A percentile compares a stretch with the other conserved stretches of the same genome.
Conservation (phyloP, 2,888 invertebrate species). For the Ecdyonurus torrentis region DNA sequence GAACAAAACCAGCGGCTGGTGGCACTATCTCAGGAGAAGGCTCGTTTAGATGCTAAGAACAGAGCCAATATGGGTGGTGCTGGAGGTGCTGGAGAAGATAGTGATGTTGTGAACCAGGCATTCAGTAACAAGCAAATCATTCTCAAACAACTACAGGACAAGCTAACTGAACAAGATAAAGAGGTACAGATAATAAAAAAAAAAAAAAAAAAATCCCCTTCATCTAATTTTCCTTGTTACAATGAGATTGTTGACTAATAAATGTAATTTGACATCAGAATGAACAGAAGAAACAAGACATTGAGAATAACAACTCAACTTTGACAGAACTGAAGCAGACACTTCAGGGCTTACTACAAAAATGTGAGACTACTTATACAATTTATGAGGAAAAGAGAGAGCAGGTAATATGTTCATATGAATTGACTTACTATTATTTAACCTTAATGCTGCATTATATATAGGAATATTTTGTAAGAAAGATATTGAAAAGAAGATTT, state of each 20-base stretch:
- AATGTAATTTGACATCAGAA: conserved; percentile 29
- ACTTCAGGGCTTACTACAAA: conserved; percentile 44
- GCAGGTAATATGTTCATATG: no score
- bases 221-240: conserved; percentile 5
- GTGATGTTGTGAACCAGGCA: conserved; percentile 39
- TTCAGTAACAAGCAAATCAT: conserved; percentile 49
- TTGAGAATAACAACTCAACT: conserved; percentile 63
- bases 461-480: no score
- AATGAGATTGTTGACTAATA: conserved; percentile 2
- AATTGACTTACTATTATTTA: no score
- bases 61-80: conserved; percentile 30
- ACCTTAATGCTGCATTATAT: no score
- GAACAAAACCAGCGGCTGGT: conserved; percentile 69
- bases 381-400: conserved; percentile 50
- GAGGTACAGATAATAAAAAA: conserved; percentile 24
- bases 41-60: conserved; percentile 48
- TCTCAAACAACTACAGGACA: conserved; percentile 49
- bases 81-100: neutral
- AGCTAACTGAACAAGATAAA: conserved; percentile 56
- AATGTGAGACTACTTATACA: conserved; percentile 48
- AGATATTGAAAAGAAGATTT: no score
- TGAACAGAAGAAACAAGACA: conserved; percentile 58
- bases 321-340: conserved; percentile 54
- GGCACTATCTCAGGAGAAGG: conserved; percentile 63
- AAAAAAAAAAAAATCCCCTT: conserved; percentile 1